Base-by-base conservation (phyloP, 2,113 vertebrate species). In the Chionis minor region DNA sequence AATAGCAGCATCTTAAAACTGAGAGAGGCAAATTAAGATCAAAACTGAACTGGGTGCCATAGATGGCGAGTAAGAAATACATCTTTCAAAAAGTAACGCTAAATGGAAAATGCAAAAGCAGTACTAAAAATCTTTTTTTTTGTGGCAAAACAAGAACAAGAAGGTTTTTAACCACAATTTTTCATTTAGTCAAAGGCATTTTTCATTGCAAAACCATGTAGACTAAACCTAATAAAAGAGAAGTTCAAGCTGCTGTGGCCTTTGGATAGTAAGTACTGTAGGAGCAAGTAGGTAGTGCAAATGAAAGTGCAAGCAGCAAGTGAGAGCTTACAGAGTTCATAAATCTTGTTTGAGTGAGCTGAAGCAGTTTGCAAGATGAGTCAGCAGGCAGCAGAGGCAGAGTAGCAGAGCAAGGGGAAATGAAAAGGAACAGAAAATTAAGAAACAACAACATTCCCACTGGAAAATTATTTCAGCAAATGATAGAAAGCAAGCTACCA, bases 401-500 rank as follows among this genome's bases (percentile, higher is more conserved):
- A 89, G 35, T 12, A 91, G 70, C 81, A 88, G 63, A 91, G 79
- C 69, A 77, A 88, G 32, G 45, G 63, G 47, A 93, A 92, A 91
- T n/a, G 42, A 21, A 88, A 88, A 81, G 69, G 63, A 86, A 81
- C 21, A 71, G 55, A 81, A 52, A 82, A 77, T 42, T 77, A 94
- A 88, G 52, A 86, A 91, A 84, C 27, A 56, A 56, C 44, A 91
- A 51, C 62, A 84, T 90, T 92, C 86, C 71, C 56, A 61, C 20
- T 86, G 75, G 67, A 91, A 93, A 81, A 87, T 42, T 24, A 63
- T 73, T 85, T 77, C 78, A 81, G 80, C 59, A 65, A 75, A 58
- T 54, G 59, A 84, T 4, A 83, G 78, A 92, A 94, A 88, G 20
- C 28, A 91, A 90, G n/a, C 74, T 71, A 74, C 45, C 82, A 96